These are phyloP conservation scores for Salvelinus fontinalis DNA, from an alignment of 2,113 vertebrate genomes.

Conservation along the genomic window DNA sequence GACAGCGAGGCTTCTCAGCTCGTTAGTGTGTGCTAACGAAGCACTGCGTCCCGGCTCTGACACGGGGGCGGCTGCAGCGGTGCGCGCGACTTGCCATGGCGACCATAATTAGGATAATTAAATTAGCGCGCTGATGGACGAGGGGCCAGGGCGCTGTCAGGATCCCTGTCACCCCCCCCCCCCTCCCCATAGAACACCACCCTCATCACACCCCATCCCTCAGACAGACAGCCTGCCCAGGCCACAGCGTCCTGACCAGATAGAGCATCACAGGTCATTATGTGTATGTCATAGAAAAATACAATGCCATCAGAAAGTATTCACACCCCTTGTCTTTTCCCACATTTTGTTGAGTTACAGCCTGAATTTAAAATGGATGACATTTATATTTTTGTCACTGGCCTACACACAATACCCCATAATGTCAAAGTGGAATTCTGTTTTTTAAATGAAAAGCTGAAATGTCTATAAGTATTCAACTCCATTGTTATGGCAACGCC, in stretches of 20 bases:
- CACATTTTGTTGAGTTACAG: too few species aligned
- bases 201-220: slow-evolving; percentile 14
- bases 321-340: too few species aligned
- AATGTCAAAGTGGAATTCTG: too few species aligned
- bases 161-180: slow-evolving; percentile 35
- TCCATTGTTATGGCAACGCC: too few species aligned
- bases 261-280: slow-evolving; percentile 53
- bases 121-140: slow-evolving; percentile 76
- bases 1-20: slow-evolving; percentile 48
- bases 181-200: neutral
- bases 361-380: too few species aligned
- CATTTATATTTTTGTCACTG: too few species aligned
- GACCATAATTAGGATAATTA: slow-evolving; percentile 77
- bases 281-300: neutral
- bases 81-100: slow-evolving; percentile 27
- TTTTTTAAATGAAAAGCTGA: too few species aligned
- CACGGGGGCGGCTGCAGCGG: slow-evolving; percentile 18
- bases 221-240: slow-evolving; percentile 51
- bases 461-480: too few species aligned
- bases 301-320: neutral
- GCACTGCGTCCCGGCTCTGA: slow-evolving; percentile 48
- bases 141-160: slow-evolving; percentile 66
- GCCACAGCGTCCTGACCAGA: slow-evolving; percentile 33
- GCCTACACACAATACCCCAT: too few species aligned
- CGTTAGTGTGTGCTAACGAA: slow-evolving; percentile 59